Percentiles rank a stretch among this genome's conserved stretches.
Evolutionary conservation across 2,888 invertebrate species (phyloP).

Genomic region (Amitus sp.): DNA sequence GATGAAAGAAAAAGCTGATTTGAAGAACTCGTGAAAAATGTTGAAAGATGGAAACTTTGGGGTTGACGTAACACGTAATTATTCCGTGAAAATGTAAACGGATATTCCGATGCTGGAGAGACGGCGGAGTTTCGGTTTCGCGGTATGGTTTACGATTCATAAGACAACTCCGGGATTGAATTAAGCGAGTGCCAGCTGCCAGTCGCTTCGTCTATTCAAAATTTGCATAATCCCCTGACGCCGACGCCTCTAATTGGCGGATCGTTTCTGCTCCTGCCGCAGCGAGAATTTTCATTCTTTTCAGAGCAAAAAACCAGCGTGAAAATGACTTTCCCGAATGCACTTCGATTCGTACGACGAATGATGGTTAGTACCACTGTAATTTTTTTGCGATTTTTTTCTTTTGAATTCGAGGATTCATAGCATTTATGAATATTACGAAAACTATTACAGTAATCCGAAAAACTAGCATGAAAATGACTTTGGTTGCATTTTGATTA

Average conservation of each 20-base stretch:
- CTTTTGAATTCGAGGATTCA: too few relatives aligned
- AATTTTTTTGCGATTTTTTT: too few relatives aligned
- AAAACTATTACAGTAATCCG: too few relatives aligned
- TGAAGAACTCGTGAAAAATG: too few relatives aligned
- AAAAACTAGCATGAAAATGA: too few relatives aligned
- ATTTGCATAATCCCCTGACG: constrained; percentile 65
- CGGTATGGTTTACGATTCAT: constrained; percentile 61
- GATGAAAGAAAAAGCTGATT: too few relatives aligned
- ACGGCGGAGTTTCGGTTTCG: constrained; percentile 50
- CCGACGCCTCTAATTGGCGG: constrained; percentile 64
- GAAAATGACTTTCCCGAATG: too few relatives aligned
- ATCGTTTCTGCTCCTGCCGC: constrained; percentile 64
- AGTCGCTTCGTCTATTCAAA: constrained; percentile 54
- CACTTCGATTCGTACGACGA: too few relatives aligned
- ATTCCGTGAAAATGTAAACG: constrained; percentile 42
- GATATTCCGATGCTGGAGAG: constrained; percentile 25
- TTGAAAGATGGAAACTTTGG: constrained; percentile 39
- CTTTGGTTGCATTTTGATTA: too few relatives aligned
- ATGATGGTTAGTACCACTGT: too few relatives aligned
- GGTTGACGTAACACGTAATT: constrained; percentile 47
- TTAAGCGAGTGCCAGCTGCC: constrained; percentile 63
- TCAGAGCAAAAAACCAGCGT: constrained; percentile 10
- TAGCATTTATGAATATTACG: too few relatives aligned
- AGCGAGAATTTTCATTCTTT: constrained; percentile 56
- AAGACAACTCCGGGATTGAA: constrained; percentile 64